These are phyloP conservation scores for Darevskia mixta DNA, from an alignment of 2,797 vertebrate genomes.

Conservation along the genomic window DNA sequence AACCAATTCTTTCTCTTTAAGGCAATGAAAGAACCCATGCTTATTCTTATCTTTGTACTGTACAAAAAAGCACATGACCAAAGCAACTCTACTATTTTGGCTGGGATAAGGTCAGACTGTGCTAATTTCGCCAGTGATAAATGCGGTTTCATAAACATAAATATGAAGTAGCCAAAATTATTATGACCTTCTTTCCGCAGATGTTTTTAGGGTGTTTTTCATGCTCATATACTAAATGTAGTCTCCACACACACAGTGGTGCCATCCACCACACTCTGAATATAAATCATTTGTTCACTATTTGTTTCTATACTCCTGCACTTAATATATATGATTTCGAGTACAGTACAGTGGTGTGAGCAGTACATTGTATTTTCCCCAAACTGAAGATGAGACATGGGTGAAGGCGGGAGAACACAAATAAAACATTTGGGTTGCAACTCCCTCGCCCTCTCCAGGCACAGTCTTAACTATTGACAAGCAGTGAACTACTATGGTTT, in stretches of 20 bases:
- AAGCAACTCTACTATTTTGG: slow-evolving; percentile 43
- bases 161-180: slow-evolving; percentile 37
- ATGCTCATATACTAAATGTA: slow-evolving; percentile 30
- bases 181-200: slow-evolving; percentile 31
- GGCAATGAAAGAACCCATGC: slow-evolving; percentile 23
- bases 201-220: slow-evolving; percentile 34
- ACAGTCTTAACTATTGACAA: not conserved
- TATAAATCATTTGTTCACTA: not conserved
- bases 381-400: not conserved
- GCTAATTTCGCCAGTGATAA: slow-evolving; percentile 60
- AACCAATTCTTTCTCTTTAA: slow-evolving; percentile 42
- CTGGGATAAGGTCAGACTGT: slow-evolving; percentile 42
- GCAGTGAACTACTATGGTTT: not conserved
- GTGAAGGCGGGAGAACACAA: not conserved
- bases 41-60: slow-evolving; percentile 34
- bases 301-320: not conserved
- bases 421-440: not conserved
- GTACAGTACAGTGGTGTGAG: not conserved
- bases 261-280: not conserved
- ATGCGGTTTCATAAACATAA: slow-evolving; percentile 45
- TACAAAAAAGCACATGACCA: slow-evolving; percentile 4
- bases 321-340: not conserved
- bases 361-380: not conserved
- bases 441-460: not conserved
- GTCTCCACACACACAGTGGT: not conserved